These are phyloP conservation scores for Cydia fagiglandana DNA, from an alignment of 1,140 invertebrate genomes.

Conservation along the genomic window DNA sequence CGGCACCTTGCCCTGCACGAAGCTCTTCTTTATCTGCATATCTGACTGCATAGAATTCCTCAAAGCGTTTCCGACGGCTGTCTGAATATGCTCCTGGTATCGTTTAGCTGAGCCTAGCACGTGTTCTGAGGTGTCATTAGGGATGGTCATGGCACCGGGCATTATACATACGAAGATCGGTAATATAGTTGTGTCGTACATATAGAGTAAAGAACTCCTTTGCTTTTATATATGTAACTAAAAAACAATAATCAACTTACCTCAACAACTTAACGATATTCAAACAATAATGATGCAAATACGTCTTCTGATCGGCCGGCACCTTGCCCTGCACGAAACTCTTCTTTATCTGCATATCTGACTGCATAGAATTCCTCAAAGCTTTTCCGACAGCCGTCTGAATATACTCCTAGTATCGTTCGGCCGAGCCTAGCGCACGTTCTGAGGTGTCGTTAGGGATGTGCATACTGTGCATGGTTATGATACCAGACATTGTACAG, in stretches of 20 bases:
- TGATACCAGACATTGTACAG: slow-evolving; percentile 51
- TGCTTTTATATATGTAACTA: no score
- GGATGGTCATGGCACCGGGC: slow-evolving; percentile 66
- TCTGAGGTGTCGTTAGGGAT: slow-evolving; percentile 62
- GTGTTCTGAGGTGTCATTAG: slow-evolving; percentile 60
- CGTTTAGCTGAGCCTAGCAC: slow-evolving; percentile 58
- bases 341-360: slow-evolving; percentile 65
- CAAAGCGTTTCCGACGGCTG: slow-evolving; percentile 68
- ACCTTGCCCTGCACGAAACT: slow-evolving; percentile 55
- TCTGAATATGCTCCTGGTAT: slow-evolving; percentile 63
- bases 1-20: slow-evolving; percentile 49
- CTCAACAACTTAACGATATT: slow-evolving; percentile 73
- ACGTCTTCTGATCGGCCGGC: slow-evolving; percentile 58
- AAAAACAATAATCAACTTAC: slow-evolving; percentile 44
- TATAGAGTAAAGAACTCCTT: slow-evolving; percentile 19
- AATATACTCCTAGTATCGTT: slow-evolving; percentile 63
- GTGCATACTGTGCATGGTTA: slow-evolving; percentile 68
- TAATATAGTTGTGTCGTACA: slow-evolving; percentile 50
- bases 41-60: slow-evolving; percentile 67
- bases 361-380: slow-evolving; percentile 63
- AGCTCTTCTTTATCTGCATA: slow-evolving; percentile 62
- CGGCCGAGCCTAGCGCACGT: slow-evolving; percentile 54
- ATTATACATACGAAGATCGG: slow-evolving; percentile 66
- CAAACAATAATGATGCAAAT: slow-evolving; percentile 69
- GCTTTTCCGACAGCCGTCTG: slow-evolving; percentile 70